Percentiles rank a stretch among this genome's conserved stretches.
Conservation (phyloP, 2,888 invertebrate species). For the Prenolepis imparis region DNA sequence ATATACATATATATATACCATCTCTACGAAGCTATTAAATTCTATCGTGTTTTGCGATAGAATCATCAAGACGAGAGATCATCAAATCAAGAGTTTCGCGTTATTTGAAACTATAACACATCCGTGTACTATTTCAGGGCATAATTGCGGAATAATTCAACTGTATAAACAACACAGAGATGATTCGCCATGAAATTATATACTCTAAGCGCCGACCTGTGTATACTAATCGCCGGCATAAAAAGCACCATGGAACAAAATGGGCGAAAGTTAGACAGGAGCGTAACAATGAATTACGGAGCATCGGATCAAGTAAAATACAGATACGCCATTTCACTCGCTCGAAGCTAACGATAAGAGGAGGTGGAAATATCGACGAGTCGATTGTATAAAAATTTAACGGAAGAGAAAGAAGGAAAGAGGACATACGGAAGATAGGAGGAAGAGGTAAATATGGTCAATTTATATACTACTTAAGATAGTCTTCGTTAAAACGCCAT, state of each 20-base stretch:
- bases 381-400: not conserved
- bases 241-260: slow-evolving; percentile 61
- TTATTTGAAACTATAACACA: not conserved
- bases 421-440: not conserved
- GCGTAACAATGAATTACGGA: not conserved
- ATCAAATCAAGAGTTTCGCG: not conserved
- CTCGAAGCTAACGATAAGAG: too few species aligned
- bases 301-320: not conserved
- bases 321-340: not conserved
- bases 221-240: slow-evolving; percentile 37
- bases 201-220: not conserved
- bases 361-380: too few species aligned
- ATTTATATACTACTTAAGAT: not conserved
- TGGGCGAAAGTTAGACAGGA: slow-evolving; percentile 60
- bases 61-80: not conserved
- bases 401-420: not conserved
- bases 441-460: not conserved
- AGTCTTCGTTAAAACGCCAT: slow-evolving; percentile 9
- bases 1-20: not conserved
- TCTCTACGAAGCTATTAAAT: not conserved
- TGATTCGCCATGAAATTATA: not conserved
- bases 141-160: not conserved
- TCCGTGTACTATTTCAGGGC: not conserved
- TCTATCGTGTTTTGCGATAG: not conserved
- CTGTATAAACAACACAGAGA: not conserved